Base-by-base conservation (phyloP, 2,113 vertebrate species). In the Burhinus bistriatus region DNA sequence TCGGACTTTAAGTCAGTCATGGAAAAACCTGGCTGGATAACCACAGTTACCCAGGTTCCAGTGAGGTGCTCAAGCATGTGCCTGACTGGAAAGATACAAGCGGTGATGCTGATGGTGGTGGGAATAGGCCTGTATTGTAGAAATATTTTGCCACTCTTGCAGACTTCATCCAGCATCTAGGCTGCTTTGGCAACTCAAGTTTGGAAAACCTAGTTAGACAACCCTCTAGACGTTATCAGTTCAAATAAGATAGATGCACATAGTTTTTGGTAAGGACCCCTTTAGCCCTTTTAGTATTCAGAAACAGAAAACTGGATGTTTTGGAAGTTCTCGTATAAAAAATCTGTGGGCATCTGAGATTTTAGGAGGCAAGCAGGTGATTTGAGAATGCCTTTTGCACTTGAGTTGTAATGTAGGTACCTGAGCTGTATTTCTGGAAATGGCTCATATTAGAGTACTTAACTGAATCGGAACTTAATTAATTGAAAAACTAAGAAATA, bases 21-120 rank as follows among this genome's bases (percentile, higher is more conserved):
- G 40, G 15, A 58, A 76, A 85, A 69, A 25, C 3, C 29, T 84
- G 21, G 0, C 34, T 54, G 27, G 21, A 45, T 65, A 73, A 26
- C 23, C 38, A 34, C 18, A 72, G 34, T 72, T 81, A 47, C n/a
- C 2, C 30, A 32, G 19, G 13, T 42, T 83, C 36, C 47, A n/a
- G 5, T 3, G 36, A 54, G 9, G 7, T 36, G 32, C 25, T 52
- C 55, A 47, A 52, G 20, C 9, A 11, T 16, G 6, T 78, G 27
- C 27, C 18, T 52, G 36, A 22, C 9, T 27, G 62, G 44, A 65
- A 94, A 69, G 34, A 26, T 36, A 44, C 3, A 75, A 89, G 19
- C 1, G 3, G 21, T 55, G 42, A 52, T 1, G 0, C 13, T 72
- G 49, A 26, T 40, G 55, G 13, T 64, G 12, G 0, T 82, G 15